Conservation (phyloP, 1,140 invertebrate species). For the Euwallacea similis region DNA sequence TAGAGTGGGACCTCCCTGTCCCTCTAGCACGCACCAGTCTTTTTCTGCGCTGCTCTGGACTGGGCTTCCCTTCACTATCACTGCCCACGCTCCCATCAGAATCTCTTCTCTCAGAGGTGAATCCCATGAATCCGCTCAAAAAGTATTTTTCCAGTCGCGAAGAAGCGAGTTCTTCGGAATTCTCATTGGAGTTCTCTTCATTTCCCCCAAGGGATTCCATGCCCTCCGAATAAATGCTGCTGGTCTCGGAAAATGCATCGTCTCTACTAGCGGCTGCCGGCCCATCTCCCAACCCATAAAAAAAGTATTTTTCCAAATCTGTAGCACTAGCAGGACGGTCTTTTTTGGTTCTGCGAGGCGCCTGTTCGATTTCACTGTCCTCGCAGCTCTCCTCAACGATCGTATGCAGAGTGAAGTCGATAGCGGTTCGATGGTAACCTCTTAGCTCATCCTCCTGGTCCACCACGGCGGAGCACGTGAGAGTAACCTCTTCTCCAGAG, state of each 20-base stretch:
- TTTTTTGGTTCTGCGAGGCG: slow-evolving; percentile 57
- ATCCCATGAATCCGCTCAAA: slow-evolving; percentile 80
- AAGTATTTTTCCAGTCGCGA: slow-evolving; percentile 90
- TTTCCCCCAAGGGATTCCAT: slow-evolving; percentile 67
- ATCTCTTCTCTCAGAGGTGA: slow-evolving; percentile 71
- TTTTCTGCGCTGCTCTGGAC: slow-evolving; percentile 81
- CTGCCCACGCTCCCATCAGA: slow-evolving; percentile 82
- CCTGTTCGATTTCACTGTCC: slow-evolving; percentile 78
- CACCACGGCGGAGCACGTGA: slow-evolving; percentile 56
- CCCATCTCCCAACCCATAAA: slow-evolving; percentile 78
- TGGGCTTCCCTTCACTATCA: slow-evolving; percentile 83
- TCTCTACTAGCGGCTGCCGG: slow-evolving; percentile 56
- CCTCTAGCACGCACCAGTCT: slow-evolving; percentile 76
- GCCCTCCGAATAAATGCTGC: slow-evolving; percentile 83
- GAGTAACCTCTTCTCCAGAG: slow-evolving; percentile 60
- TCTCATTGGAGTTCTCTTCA: slow-evolving; percentile 58
- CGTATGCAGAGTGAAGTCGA: slow-evolving; percentile 89
- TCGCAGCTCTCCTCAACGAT: slow-evolving; percentile 94
- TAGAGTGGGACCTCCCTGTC: slow-evolving; percentile 76
- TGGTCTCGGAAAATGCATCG: slow-evolving; percentile 83
- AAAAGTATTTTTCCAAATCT: slow-evolving; percentile 90
- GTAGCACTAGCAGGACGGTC: slow-evolving; percentile 71
- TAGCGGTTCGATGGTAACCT: slow-evolving; percentile 76
- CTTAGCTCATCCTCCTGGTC: slow-evolving; percentile 79
- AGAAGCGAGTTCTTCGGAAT: slow-evolving; percentile 73